These are phyloP conservation scores for Pithys albifrons DNA, from an alignment of 2,113 vertebrate species.

Conservation along the genomic window DNA sequence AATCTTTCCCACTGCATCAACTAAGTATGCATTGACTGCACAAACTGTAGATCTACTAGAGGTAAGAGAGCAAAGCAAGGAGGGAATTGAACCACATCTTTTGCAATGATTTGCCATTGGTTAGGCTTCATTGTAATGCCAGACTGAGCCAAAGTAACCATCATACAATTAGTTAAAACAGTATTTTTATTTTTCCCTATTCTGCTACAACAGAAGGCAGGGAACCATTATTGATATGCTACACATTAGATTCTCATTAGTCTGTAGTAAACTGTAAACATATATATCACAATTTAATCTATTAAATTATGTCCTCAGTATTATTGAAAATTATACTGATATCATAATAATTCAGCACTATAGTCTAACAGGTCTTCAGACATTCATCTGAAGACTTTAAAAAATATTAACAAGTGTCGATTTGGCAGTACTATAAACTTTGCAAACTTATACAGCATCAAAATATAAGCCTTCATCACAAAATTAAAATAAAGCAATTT, in stretches of 20 bases:
- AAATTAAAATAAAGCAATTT: not conserved
- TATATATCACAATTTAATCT: not conserved
- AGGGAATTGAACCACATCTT: not conserved
- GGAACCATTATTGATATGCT: not conserved
- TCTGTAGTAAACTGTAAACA: not conserved
- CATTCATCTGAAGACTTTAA: not conserved
- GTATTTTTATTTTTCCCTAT: not conserved
- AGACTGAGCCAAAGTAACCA: not conserved
- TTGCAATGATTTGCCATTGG: not conserved
- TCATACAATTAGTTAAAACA: not conserved
- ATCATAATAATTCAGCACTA: not conserved
- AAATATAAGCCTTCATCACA: not conserved
- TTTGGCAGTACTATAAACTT: not conserved
- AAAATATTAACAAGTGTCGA: not conserved
- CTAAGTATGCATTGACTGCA: not conserved
- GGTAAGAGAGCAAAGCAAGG: not conserved
- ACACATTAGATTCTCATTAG: not conserved
- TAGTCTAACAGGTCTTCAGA: not conserved
- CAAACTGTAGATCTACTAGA: not conserved
- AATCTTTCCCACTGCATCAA: not conserved
- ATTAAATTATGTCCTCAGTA: not conserved
- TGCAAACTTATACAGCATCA: not conserved
- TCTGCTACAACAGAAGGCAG: not conserved
- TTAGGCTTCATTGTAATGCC: not conserved
- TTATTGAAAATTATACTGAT: not conserved